Percentiles rank a stretch among this genome's conserved stretches.
Evolutionary conservation across 2,888 invertebrate genomes (phyloP).

Genomic region (Polymixis lichenea): DNA sequence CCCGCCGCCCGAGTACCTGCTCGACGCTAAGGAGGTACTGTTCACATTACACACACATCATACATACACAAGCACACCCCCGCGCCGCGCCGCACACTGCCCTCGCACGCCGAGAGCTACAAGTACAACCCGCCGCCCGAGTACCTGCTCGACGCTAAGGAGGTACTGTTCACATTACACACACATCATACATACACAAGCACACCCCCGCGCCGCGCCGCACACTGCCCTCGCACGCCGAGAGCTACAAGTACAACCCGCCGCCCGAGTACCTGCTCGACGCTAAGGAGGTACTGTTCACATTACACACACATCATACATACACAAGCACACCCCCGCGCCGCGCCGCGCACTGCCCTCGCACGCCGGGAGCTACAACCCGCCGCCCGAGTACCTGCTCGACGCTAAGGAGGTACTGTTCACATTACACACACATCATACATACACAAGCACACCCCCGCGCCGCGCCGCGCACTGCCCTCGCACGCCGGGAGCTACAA

Average conservation of each 20-base stretch:
- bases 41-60: background rate
- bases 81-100: conserved; percentile 96
- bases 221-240: conserved; percentile 96
- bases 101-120: conserved; percentile 98
- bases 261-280: conserved; percentile 99
- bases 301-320: too few relatives aligned
- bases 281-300: conserved; percentile 91
- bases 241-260: conserved; percentile 99
- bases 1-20: conserved; percentile 99
- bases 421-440: background rate
- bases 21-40: conserved; percentile 94
- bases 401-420: conserved; percentile 93
- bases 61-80: conserved; percentile 95
- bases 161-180: conserved; percentile 81
- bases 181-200: conserved; percentile 90
- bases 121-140: conserved; percentile 99
- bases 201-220: conserved; percentile 98
- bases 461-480: conserved; percentile 97
- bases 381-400: conserved; percentile 98
- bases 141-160: conserved; percentile 97
- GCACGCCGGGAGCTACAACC: conserved; percentile 99
- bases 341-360: conserved; percentile 97
- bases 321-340: conserved; percentile 89
- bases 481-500: conserved; percentile 99
- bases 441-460: conserved; percentile 96